These are phyloP conservation scores for Drosophila pandora DNA, from an alignment of 1,140 invertebrate species.

Conservation along the genomic window DNA sequence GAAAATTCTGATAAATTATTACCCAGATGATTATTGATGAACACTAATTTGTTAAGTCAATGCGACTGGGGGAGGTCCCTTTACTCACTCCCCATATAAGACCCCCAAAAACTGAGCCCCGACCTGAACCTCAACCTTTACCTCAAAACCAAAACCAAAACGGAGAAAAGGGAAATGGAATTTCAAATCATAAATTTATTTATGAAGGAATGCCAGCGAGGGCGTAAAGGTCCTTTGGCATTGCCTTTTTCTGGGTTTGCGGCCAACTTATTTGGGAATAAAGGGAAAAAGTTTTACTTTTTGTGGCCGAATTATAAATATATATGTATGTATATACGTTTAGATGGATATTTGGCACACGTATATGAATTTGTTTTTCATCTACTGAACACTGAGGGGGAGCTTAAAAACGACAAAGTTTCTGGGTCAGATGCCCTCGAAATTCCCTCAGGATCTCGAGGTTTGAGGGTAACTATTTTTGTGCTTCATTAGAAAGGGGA, in stretches of 20 bases:
- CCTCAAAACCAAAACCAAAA: conserved; percentile 11
- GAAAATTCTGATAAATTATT: conserved; percentile 76
- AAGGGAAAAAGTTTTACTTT: conserved; percentile 68
- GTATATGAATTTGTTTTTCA: conserved; percentile 46
- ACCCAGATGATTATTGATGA: conserved; percentile 63
- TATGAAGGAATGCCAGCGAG: conserved; percentile 52
- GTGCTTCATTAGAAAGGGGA: conserved; percentile 59
- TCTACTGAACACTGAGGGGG: background rate
- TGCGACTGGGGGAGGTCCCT: background rate
- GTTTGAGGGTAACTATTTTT: conserved; percentile 55
- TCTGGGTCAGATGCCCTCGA: conserved; percentile 8
- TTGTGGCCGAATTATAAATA: conserved; percentile 53
- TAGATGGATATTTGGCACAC: conserved; percentile 20
- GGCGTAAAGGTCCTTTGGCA: conserved; percentile 42
- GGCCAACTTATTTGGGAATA: conserved; percentile 58
- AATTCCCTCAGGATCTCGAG: conserved; percentile 16
- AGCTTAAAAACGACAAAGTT: conserved; percentile 43
- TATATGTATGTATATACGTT: conserved; percentile 5
- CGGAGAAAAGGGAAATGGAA: conserved; percentile 34
- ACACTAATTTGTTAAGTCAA: conserved; percentile 44
- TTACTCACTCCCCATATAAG: background rate
- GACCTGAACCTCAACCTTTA: conserved; percentile 16
- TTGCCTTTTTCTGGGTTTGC: conserved; percentile 47
- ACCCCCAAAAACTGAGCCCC: conserved; percentile 1
- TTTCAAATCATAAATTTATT: conserved; percentile 62